phyloP scores from a whole-genome alignment of 2,888 invertebrate species.

The Eupithecia subumbrata region DNA sequence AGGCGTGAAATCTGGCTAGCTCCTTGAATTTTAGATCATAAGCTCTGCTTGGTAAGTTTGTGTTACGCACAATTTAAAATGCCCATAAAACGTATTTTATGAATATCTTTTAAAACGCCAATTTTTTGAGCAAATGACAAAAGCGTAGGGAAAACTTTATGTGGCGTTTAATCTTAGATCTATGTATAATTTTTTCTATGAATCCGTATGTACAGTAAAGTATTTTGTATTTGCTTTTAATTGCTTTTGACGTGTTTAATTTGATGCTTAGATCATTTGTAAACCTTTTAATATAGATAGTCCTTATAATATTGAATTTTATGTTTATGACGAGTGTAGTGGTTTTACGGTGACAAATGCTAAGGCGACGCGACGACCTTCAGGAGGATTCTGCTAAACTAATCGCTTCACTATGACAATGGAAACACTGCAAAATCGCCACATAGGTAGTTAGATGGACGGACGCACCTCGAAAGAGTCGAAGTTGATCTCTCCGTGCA shows the following conservation, averaged over 20 bases:
- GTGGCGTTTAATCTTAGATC: constrained; percentile 23
- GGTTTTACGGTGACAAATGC: constrained; percentile 46
- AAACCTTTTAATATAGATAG: constrained; percentile 26
- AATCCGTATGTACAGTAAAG: constrained; percentile 48
- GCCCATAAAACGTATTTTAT: constrained; percentile 45
- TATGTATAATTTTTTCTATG: constrained; percentile 37
- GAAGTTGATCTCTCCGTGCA: background rate
- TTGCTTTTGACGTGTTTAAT: constrained; percentile 47
- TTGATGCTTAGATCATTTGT: constrained; percentile 36
- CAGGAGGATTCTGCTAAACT: background rate
- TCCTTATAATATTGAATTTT: constrained; percentile 31
- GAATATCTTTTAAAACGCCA: constrained; percentile 28
- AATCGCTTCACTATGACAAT: background rate
- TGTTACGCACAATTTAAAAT: constrained; percentile 73
- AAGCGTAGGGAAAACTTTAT: background rate
- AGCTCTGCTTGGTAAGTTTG: constrained; percentile 47
- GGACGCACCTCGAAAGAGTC: background rate
- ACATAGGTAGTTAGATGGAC: background rate
- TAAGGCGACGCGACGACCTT: background rate
- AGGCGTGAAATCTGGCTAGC: constrained; percentile 58
- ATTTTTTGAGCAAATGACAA: background rate
- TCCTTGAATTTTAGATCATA: constrained; percentile 56
- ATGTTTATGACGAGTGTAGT: constrained; percentile 45
- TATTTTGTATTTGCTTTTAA: constrained; percentile 46
- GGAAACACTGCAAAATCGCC: background rate